Conservation (phyloP, 1,140 invertebrate genomes). For the Euura lappo region DNA sequence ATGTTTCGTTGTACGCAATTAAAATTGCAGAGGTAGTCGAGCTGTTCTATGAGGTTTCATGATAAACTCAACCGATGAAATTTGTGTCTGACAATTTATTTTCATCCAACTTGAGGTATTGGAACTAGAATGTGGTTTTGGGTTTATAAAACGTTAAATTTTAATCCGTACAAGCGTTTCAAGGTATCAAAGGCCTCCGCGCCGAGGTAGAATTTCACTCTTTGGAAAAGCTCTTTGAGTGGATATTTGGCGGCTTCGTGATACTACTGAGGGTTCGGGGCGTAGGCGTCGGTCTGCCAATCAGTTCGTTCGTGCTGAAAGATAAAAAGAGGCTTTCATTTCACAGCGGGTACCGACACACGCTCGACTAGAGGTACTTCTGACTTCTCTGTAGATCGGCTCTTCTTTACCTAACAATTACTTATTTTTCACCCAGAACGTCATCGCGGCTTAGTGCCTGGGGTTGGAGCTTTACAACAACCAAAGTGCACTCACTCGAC, state of each 20-base stretch:
- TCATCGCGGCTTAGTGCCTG: too few species aligned
- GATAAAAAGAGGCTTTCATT: background rate
- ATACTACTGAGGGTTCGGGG: background rate
- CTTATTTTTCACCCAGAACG: too few species aligned
- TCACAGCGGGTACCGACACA: background rate
- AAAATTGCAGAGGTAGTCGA: too few species aligned
- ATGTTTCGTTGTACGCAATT: too few species aligned
- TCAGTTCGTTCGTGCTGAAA: slow-evolving; percentile 1
- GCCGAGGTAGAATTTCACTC: background rate
- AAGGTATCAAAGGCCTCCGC: background rate
- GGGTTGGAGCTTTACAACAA: too few species aligned
- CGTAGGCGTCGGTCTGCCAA: slow-evolving; percentile 1
- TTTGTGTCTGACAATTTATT: background rate
- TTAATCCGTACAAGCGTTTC: slow-evolving; percentile 3
- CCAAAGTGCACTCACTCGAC: too few species aligned
- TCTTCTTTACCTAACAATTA: too few species aligned
- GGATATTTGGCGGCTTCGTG: background rate
- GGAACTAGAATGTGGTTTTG: too few species aligned
- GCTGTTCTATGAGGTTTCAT: background rate
- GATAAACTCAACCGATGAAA: background rate
- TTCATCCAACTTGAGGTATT: too few species aligned
- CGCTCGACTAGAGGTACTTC: background rate
- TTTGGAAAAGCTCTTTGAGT: background rate
- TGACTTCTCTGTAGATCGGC: background rate
- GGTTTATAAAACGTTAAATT: background rate